Evolutionary conservation across 2,888 invertebrate species (phyloP).

Genomic region (Yponomeuta cagnagella): DNA sequence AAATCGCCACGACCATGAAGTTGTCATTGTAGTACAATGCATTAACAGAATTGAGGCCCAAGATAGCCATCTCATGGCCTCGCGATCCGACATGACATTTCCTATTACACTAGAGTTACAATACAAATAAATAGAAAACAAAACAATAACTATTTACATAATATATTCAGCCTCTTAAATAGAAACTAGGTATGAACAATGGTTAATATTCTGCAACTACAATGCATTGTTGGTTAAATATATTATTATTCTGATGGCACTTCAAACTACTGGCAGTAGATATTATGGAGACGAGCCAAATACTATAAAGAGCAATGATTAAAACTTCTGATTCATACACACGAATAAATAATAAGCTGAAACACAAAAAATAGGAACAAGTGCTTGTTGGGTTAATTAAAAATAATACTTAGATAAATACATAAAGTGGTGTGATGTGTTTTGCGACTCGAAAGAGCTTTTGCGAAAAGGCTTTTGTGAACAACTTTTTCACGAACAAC

Average conservation of each 20-base stretch:
- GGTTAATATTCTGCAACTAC: background rate
- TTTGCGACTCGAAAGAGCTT: constrained; percentile 46
- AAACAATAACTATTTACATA: constrained; percentile 53
- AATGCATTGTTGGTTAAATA: background rate
- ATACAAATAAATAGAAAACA: constrained; percentile 55
- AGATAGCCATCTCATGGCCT: constrained; percentile 50
- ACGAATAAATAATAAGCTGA: background rate
- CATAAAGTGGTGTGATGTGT: constrained; percentile 64
- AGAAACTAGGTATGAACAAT: constrained; percentile 18
- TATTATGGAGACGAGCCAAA: constrained; percentile 4
- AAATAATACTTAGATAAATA: constrained; percentile 53
- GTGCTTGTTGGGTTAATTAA: constrained; percentile 18
- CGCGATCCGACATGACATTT: constrained; percentile 25
- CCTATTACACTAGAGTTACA: constrained; percentile 36
- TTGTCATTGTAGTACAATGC: too few species aligned
- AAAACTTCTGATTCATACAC: background rate
- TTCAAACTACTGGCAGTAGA: constrained; percentile 23
- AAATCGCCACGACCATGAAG: too few species aligned
- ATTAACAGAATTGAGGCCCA: too few species aligned
- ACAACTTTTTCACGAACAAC: constrained; percentile 28
- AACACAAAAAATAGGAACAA: constrained; percentile 54
- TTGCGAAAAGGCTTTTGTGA: constrained; percentile 68
- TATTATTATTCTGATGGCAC: constrained; percentile 38
- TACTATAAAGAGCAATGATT: constrained; percentile 2
- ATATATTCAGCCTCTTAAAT: constrained; percentile 56